Evolutionary conservation across 2,113 vertebrate species (phyloP).

Genomic region (Pipra filicauda): DNA sequence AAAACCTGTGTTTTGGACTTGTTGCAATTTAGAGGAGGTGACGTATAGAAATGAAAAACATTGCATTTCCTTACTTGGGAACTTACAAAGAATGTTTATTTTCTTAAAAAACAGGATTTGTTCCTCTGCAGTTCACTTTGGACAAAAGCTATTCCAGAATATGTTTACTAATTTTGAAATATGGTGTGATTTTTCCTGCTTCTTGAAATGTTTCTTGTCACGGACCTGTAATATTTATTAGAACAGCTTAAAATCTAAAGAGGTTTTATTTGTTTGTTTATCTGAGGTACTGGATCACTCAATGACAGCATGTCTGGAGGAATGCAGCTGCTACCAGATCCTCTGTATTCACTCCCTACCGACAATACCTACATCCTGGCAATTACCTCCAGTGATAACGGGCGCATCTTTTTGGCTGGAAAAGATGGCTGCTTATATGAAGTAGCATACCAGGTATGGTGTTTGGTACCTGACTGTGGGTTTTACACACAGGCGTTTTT

Average conservation of each 20-base stretch:
- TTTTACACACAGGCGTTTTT: background rate
- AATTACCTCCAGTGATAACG: conserved; percentile 89
- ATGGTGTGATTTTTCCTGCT: background rate
- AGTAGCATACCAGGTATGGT: conserved; percentile 87
- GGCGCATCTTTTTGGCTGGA: conserved; percentile 94
- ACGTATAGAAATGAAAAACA: background rate
- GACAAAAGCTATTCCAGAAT: background rate
- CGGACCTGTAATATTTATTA: background rate
- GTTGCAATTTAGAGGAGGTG: background rate
- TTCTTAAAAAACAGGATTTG: background rate
- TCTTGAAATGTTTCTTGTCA: background rate
- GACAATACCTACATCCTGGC: conserved; percentile 94
- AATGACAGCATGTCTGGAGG: conserved; percentile 94
- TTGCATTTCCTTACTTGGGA: background rate
- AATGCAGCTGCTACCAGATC: conserved; percentile 95
- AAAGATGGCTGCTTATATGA: conserved; percentile 98
- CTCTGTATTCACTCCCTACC: conserved; percentile 93
- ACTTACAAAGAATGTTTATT: background rate
- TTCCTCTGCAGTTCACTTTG: background rate
- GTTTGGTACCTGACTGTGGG: background rate
- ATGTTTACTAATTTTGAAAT: background rate
- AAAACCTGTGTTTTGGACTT: background rate
- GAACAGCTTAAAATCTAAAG: background rate
- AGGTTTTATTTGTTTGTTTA: background rate
- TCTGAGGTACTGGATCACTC: conserved; percentile 71